Percentiles rank a stretch among this genome's conserved stretches.
Evolutionary conservation across 2,113 vertebrate species (phyloP).

Genomic region (Xiphophorus hellerii): DNA sequence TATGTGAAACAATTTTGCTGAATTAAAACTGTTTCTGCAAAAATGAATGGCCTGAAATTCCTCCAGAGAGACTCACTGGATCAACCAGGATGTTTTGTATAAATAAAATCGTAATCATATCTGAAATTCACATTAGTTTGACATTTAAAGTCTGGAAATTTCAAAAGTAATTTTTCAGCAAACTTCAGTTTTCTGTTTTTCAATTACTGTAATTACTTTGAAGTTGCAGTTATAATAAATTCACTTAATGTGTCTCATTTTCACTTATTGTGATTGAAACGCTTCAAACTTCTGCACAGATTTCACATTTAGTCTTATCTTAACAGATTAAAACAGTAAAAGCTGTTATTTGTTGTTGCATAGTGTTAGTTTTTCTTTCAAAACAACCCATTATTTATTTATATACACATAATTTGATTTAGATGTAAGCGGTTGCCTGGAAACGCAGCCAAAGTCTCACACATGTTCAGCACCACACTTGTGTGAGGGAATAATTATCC

Average conservation of each 20-base stretch:
- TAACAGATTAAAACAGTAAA: neutral
- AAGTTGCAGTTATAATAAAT: neutral
- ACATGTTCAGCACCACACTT: neutral
- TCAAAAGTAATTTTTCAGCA: neutral
- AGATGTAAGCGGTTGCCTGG: conserved; percentile 9
- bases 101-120: too few relatives aligned
- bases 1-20: too few relatives aligned
- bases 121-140: too few relatives aligned
- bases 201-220: neutral
- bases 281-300: conserved; percentile 6
- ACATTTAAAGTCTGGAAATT: too few relatives aligned
- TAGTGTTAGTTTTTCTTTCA: neutral
- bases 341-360: conserved; percentile 7
- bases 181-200: neutral
- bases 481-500: neutral
- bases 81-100: too few relatives aligned
- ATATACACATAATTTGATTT: neutral
- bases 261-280: conserved; percentile 3
- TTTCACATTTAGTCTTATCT: neutral
- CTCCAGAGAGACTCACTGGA: too few relatives aligned
- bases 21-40: too few relatives aligned
- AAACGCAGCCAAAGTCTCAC: neutral
- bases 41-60: too few relatives aligned
- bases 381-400: conserved; percentile 9
- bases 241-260: neutral